Conservation (phyloP, 2,888 invertebrate genomes). For the Hirudinaria manillensis region DNA sequence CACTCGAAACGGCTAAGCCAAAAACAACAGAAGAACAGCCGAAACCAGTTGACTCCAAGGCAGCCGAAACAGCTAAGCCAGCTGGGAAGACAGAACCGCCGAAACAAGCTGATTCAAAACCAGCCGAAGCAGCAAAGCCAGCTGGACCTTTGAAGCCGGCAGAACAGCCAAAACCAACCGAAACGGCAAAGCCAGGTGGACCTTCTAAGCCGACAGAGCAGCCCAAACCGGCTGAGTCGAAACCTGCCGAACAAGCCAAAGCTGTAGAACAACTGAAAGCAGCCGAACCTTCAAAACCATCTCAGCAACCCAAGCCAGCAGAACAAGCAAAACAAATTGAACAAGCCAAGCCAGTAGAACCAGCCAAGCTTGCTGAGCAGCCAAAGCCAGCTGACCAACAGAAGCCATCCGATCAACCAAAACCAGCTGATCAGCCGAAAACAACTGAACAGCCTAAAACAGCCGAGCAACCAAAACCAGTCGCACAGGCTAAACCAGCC, state of each 20-base stretch:
- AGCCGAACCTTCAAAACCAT: conserved; percentile 17
- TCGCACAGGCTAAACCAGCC: conserved; percentile 25
- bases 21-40: background rate
- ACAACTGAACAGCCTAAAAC: conserved; percentile 18
- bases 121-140: conserved; percentile 26
- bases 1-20: conserved; percentile 18
- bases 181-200: background rate
- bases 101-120: conserved; percentile 17
- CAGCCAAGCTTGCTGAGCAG: background rate
- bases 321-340: background rate
- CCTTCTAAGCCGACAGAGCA: conserved; percentile 14
- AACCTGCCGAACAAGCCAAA: conserved; percentile 20
- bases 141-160: background rate
- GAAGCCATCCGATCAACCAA: conserved; percentile 10
- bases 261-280: conserved; percentile 5
- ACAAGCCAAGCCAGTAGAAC: too few relatives aligned
- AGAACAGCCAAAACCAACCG: conserved; percentile 9
- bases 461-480: background rate
- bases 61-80: conserved; percentile 22
- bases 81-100: background rate
- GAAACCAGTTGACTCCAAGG: conserved; percentile 7
- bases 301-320: conserved; percentile 12
- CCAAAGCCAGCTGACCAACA: background rate
- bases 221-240: conserved; percentile 13
- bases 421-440: conserved; percentile 18